Evolutionary conservation across 2,888 invertebrate genomes (phyloP).

Genomic region (Therioaphis trifolii): DNA sequence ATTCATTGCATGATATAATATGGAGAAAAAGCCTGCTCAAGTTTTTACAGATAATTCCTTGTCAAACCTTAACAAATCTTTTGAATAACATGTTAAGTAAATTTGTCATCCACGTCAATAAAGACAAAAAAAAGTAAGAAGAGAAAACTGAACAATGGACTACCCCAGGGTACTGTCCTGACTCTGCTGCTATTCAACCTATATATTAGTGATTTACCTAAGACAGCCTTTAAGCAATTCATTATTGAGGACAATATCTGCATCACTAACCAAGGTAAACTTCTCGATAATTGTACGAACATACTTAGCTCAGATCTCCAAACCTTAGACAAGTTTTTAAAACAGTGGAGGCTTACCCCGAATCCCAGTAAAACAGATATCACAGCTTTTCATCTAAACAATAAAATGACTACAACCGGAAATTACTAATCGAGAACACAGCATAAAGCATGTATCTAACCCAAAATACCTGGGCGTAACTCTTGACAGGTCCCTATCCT

Average conservation of each 20-base stretch:
- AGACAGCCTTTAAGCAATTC: constrained; percentile 53
- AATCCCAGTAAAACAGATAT: constrained; percentile 13
- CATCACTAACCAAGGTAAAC: too few relatives aligned
- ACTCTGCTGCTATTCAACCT: constrained; percentile 61
- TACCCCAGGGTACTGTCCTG: constrained; percentile 52
- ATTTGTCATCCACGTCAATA: not conserved
- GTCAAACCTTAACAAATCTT: not conserved
- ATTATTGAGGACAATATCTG: constrained; percentile 58
- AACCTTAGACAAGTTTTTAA: not conserved
- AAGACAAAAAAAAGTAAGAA: not conserved
- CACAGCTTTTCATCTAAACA: constrained; percentile 20
- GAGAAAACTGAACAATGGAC: constrained; percentile 17
- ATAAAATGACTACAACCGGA: not conserved
- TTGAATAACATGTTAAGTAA: not conserved
- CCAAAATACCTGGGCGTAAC: constrained; percentile 61
- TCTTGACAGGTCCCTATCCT: constrained; percentile 47
- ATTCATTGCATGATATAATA: constrained; percentile 51
- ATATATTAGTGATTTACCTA: constrained; percentile 59
- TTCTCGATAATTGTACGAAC: not conserved
- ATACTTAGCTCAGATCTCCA: not conserved
- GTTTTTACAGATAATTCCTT: constrained; percentile 40
- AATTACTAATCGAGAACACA: not conserved
- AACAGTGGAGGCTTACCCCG: not conserved
- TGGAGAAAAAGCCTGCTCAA: constrained; percentile 31
- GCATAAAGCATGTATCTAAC: constrained; percentile 12